Evolutionary conservation across 2,113 vertebrate species (phyloP).

Genomic region (Stigmatopora argus): DNA sequence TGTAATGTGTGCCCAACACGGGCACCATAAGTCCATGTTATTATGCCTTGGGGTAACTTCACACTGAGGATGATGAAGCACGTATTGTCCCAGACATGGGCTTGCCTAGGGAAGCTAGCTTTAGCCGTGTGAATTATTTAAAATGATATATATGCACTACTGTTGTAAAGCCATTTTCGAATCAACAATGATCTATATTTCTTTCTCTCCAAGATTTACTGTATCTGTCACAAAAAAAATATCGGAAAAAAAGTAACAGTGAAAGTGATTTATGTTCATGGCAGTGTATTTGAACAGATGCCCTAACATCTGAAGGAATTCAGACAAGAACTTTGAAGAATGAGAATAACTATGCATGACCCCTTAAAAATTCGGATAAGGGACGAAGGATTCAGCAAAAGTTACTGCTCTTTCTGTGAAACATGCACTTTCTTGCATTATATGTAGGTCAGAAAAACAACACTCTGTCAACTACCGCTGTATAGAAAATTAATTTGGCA

Average conservation of each 20-base stretch:
- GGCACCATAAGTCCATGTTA: constrained; percentile 51
- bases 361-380: constrained; percentile 1
- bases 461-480: neutral
- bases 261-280: constrained; percentile 41
- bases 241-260: constrained; percentile 30
- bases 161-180: constrained; percentile 56
- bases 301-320: constrained; percentile 23
- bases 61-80: constrained; percentile 61
- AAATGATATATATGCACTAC: constrained; percentile 58
- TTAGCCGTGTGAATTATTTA: constrained; percentile 66
- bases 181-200: constrained; percentile 52
- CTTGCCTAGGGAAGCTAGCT: constrained; percentile 51
- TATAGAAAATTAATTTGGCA: neutral
- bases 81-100: constrained; percentile 49
- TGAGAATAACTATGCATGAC: constrained; percentile 24
- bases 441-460: neutral
- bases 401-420: neutral
- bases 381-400: neutral
- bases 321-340: constrained; percentile 21
- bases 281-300: constrained; percentile 19
- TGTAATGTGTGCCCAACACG: constrained; percentile 49
- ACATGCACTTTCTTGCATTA: neutral
- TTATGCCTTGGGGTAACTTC: constrained; percentile 46
- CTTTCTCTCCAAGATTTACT: constrained; percentile 29
- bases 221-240: constrained; percentile 45